phyloP scores from a whole-genome alignment of 2,797 vertebrate genomes.

The Mastacembelus armatus region DNA sequence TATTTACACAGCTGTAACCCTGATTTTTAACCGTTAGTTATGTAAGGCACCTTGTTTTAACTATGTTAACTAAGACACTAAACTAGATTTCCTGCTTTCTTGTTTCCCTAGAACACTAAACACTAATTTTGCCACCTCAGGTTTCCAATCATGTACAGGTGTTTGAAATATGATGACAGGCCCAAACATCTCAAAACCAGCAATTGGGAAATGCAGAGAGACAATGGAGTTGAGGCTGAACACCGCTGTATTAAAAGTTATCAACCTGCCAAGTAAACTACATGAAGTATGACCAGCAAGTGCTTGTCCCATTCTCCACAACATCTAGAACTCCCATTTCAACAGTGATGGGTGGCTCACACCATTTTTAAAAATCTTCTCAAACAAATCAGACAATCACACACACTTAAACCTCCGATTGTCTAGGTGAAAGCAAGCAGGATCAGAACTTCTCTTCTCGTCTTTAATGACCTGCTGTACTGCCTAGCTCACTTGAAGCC shows the following conservation, averaged over 20 bases:
- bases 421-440: too few relatives aligned
- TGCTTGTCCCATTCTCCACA: background rate
- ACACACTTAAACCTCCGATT: too few relatives aligned
- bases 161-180: background rate
- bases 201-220: background rate
- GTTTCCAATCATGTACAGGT: too few relatives aligned
- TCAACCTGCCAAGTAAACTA: background rate
- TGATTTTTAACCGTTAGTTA: background rate
- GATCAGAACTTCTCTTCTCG: too few relatives aligned
- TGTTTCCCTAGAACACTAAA: too few relatives aligned
- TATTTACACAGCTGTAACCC: slow-evolving; percentile 3
- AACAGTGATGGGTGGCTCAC: too few relatives aligned
- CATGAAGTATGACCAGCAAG: background rate
- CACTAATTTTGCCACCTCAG: background rate
- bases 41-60: slow-evolving; percentile 15
- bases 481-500: background rate
- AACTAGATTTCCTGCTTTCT: too few relatives aligned
- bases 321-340: background rate
- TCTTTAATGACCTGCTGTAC: background rate
- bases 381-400: too few relatives aligned
- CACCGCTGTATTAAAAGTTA: too few relatives aligned
- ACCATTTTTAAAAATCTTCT: too few relatives aligned
- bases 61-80: background rate
- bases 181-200: background rate
- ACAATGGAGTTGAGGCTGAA: background rate